These are phyloP conservation scores for Nectonema munidae DNA, from an alignment of 2,888 invertebrate genomes.

Conservation along the genomic window DNA sequence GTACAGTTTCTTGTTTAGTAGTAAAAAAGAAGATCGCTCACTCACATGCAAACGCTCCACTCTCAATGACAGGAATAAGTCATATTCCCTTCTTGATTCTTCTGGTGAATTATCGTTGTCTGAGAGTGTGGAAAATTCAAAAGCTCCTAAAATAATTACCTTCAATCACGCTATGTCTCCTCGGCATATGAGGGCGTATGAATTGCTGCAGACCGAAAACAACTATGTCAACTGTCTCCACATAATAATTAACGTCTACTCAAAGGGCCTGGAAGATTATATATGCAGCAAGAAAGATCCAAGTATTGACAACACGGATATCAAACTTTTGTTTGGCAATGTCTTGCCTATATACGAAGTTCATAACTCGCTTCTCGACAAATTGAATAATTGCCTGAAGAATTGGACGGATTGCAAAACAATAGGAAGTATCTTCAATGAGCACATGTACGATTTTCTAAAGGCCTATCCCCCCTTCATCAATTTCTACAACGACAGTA, in stretches of 20 bases:
- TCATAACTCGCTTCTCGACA: conserved; percentile 40
- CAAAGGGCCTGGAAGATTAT: neutral
- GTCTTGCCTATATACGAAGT: conserved; percentile 69
- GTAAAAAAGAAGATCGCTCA: neutral
- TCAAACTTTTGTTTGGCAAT: conserved; percentile 73
- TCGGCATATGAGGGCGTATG: conserved; percentile 49
- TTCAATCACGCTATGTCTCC: conserved; percentile 26
- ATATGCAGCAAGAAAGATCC: conserved; percentile 24
- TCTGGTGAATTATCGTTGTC: conserved; percentile 2
- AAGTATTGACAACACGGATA: conserved; percentile 53
- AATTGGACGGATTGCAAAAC: conserved; percentile 57
- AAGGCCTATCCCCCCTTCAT: conserved; percentile 89
- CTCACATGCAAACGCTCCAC: neutral
- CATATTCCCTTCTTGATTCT: conserved; percentile 6
- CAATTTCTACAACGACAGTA: conserved; percentile 85
- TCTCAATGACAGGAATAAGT: neutral
- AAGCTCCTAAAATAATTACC: neutral
- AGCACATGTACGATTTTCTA: conserved; percentile 41
- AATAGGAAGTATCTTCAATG: conserved; percentile 35
- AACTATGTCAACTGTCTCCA: conserved; percentile 81
- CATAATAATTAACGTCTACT: conserved; percentile 39
- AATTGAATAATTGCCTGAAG: conserved; percentile 30
- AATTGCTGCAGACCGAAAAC: conserved; percentile 71
- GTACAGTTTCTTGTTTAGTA: conserved; percentile 34
- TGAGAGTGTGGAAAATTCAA: conserved; percentile 19